Conservation (phyloP, 2,797 vertebrate species). For the Clamator glandarius region DNA sequence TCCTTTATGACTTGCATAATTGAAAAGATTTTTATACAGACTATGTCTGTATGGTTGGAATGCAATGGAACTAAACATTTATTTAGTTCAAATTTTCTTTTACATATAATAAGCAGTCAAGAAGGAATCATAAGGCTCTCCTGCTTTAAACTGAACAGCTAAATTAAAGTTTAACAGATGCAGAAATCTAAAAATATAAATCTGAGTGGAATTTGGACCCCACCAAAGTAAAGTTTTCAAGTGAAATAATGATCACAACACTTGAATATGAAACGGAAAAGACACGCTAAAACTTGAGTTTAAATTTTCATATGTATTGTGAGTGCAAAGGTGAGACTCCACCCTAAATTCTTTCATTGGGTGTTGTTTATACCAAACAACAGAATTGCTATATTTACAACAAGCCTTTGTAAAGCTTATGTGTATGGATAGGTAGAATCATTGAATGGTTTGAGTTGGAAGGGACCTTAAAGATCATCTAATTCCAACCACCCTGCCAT, state of each 20-base stretch:
- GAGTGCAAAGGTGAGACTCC: neutral
- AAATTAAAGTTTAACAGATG: neutral
- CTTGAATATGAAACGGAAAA: neutral
- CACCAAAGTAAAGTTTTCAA: neutral
- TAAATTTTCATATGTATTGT: neutral
- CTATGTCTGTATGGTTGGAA: conserved; percentile 1
- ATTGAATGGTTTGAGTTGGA: too few relatives aligned
- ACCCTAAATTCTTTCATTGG: neutral
- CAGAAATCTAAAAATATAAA: neutral
- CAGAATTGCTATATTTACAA: neutral
- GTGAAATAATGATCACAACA: neutral
- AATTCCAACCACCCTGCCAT: too few relatives aligned
- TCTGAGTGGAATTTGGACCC: neutral
- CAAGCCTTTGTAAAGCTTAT: neutral
- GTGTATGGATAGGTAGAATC: neutral
- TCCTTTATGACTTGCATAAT: neutral
- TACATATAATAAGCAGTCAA: conserved; percentile 4
- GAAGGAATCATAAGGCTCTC: neutral
- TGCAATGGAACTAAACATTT: conserved; percentile 17
- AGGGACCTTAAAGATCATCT: too few relatives aligned
- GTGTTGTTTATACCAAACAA: neutral
- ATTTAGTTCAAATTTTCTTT: conserved; percentile 51
- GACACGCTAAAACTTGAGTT: neutral
- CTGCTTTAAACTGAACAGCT: neutral
- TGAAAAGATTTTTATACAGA: neutral